Percentiles rank a stretch among this genome's conserved stretches.
phyloP scores from a whole-genome alignment of 2,797 vertebrate species.

The Helostoma temminkii region DNA sequence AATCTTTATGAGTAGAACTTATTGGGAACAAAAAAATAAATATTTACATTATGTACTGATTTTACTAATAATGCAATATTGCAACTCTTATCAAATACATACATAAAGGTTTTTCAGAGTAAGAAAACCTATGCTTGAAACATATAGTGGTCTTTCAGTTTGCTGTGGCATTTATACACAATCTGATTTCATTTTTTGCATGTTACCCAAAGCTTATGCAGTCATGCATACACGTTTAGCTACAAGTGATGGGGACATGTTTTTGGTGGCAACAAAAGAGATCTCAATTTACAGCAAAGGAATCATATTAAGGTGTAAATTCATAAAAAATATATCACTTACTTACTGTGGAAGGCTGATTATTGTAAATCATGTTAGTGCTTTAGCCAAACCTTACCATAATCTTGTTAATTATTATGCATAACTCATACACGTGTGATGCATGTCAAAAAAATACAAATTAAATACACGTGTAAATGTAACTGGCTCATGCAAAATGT shows the following conservation, averaged over 20 bases:
- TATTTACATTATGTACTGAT: neutral
- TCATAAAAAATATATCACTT: neutral
- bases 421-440: conserved; percentile 24
- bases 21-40: neutral
- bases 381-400: conserved; percentile 33
- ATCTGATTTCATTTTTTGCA: conserved; percentile 1
- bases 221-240: neutral
- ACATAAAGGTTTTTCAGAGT: neutral
- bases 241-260: neutral
- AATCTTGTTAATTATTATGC: conserved; percentile 46
- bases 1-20: neutral
- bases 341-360: conserved; percentile 18
- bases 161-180: neutral
- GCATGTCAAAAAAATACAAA: no score
- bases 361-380: conserved; percentile 13
- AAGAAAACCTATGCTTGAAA: neutral
- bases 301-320: neutral
- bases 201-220: conserved; percentile 10
- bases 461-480: neutral
- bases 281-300: neutral
- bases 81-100: neutral
- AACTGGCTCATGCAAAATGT: neutral
- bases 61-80: neutral
- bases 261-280: neutral
- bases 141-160: neutral